Evolutionary conservation across 1,140 invertebrate genomes (phyloP).

Genomic region (Leptinotarsa undecemlineata): DNA sequence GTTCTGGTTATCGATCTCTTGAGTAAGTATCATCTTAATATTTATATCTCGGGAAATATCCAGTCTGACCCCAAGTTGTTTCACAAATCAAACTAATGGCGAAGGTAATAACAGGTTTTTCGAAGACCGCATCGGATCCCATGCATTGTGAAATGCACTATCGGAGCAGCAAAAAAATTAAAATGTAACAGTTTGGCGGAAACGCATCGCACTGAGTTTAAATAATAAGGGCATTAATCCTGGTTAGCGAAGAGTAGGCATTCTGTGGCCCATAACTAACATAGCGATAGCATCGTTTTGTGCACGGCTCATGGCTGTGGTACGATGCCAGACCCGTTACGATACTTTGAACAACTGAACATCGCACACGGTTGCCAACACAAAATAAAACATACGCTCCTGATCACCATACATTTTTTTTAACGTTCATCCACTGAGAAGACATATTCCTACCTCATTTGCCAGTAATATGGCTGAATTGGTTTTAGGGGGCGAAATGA

Average conservation of each 20-base stretch:
- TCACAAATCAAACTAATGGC: conserved; percentile 6
- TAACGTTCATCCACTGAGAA: too few relatives aligned
- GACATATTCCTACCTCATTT: too few relatives aligned
- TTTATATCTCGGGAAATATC: not conserved
- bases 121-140: not conserved
- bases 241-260: conserved; percentile 46
- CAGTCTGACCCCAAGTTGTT: conserved; percentile 6
- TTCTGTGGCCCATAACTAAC: conserved; percentile 49
- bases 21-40: not conserved
- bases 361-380: conserved; percentile 16
- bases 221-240: conserved; percentile 49
- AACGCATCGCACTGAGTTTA: conserved; percentile 35
- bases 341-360: conserved; percentile 20
- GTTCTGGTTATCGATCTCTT: not conserved
- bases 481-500: too few relatives aligned
- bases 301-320: conserved; percentile 25
- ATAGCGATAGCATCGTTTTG: conserved; percentile 45
- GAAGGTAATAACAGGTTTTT: conserved; percentile 18
- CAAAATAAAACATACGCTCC: not conserved
- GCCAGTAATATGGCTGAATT: too few relatives aligned
- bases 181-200: conserved; percentile 26
- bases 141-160: conserved; percentile 11
- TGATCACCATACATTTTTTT: conserved; percentile 1
- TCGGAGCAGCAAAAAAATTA: conserved; percentile 18
- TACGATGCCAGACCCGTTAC: conserved; percentile 26